phyloP scores from a whole-genome alignment of 2,113 vertebrate species.

The Cephalopterus ornatus region DNA sequence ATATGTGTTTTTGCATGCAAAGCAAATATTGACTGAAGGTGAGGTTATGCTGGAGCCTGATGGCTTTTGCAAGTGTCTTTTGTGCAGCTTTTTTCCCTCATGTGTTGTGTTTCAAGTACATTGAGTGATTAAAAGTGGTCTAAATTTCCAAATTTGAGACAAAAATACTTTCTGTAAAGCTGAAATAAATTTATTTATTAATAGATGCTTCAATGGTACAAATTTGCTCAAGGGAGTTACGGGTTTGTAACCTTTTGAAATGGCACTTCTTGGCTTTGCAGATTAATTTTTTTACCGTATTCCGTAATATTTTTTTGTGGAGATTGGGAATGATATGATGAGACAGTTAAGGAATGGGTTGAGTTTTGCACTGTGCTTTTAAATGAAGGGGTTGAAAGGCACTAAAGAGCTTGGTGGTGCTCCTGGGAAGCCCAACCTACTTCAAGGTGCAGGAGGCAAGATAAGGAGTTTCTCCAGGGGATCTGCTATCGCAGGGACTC shows the following conservation, averaged over 20 bases:
- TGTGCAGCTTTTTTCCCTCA: background rate
- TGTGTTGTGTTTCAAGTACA: background rate
- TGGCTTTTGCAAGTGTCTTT: background rate
- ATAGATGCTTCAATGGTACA: background rate
- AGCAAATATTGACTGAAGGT: background rate
- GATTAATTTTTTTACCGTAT: background rate
- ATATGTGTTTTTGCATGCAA: background rate
- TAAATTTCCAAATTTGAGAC: background rate
- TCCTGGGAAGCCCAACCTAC: background rate
- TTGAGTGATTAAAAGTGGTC: background rate
- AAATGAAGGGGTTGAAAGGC: background rate
- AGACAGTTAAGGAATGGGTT: background rate
- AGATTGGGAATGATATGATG: background rate
- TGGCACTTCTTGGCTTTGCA: background rate
- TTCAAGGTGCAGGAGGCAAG: background rate
- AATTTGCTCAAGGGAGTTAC: background rate
- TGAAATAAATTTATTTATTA: background rate
- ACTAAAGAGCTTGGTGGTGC: background rate
- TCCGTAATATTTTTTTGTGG: background rate
- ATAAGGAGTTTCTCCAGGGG: background rate
- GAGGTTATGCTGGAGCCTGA: background rate
- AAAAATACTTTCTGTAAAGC: background rate
- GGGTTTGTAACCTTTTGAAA: background rate
- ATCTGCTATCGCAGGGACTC: background rate
- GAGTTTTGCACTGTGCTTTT: background rate